Conservation (phyloP, 1,140 invertebrate genomes). For the Sinonovacula constricta region DNA sequence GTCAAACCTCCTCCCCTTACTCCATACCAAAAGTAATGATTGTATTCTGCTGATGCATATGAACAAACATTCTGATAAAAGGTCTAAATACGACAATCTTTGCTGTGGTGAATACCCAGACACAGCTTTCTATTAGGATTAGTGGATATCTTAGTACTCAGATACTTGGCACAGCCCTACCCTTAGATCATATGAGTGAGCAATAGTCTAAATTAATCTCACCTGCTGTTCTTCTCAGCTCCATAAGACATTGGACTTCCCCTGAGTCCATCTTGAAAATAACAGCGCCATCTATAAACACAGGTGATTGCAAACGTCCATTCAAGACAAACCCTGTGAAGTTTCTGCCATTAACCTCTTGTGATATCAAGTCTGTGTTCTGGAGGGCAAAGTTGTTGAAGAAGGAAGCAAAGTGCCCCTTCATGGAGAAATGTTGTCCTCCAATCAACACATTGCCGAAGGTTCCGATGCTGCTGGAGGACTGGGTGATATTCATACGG, state of each 20-base stretch:
- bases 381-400: conserved; percentile 25
- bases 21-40: too few relatives aligned
- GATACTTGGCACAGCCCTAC: too few relatives aligned
- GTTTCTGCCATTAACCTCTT: conserved; percentile 15
- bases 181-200: too few relatives aligned
- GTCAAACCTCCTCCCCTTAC: too few relatives aligned
- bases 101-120: too few relatives aligned
- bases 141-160: too few relatives aligned
- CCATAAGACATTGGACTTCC: conserved; percentile 11
- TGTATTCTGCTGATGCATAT: too few relatives aligned
- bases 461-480: conserved; percentile 29
- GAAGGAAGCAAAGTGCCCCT: conserved; percentile 21
- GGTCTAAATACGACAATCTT: too few relatives aligned
- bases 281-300: conserved; percentile 39
- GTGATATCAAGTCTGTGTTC: conserved; percentile 12
- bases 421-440: conserved; percentile 21
- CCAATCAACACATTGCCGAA: conserved; percentile 15
- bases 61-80: too few relatives aligned
- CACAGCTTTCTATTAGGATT: too few relatives aligned
- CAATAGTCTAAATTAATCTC: too few relatives aligned
- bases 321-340: conserved; percentile 43
- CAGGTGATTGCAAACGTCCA: conserved; percentile 15
- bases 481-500: conserved; percentile 42
- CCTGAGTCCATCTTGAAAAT: conserved; percentile 25
- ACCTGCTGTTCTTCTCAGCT: conserved; percentile 42